A percentile compares a stretch with the other conserved stretches of the same genome.
phyloP scores from a whole-genome alignment of 2,113 vertebrate species.

The Anser brachyrhynchus region DNA sequence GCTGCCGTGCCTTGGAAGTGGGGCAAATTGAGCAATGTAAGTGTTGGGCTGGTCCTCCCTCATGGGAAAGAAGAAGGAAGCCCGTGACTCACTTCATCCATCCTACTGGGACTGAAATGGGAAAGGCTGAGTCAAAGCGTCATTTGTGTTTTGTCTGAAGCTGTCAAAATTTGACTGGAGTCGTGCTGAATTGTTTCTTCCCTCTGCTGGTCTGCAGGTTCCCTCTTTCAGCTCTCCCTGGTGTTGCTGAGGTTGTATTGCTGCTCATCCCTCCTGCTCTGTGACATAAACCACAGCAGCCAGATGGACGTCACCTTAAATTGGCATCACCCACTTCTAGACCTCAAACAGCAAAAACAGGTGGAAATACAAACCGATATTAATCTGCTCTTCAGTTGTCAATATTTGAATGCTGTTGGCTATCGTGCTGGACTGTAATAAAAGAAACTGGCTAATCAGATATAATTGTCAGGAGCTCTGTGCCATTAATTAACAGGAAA shows the following conservation, averaged over 20 bases:
- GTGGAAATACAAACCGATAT: background rate
- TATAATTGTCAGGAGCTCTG: background rate
- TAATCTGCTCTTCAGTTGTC: background rate
- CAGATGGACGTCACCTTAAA: background rate
- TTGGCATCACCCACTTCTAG: background rate
- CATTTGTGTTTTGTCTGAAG: background rate
- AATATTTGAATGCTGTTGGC: conserved; percentile 14
- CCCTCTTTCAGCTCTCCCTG: background rate
- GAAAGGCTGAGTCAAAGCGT: background rate
- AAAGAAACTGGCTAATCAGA: conserved; percentile 24
- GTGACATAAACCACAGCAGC: background rate
- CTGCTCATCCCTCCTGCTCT: background rate
- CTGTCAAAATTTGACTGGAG: background rate
- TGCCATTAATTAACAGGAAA: conserved; percentile 22
- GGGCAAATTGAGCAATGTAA: background rate
- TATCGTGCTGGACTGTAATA: background rate
- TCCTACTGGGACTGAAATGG: background rate
- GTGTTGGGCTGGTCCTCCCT: background rate
- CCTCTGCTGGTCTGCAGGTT: background rate
- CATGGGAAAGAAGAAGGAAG: background rate
- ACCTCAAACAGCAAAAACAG: background rate
- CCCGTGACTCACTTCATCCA: background rate
- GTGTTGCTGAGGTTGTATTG: background rate
- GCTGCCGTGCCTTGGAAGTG: fast-evolving
- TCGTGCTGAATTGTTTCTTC: background rate